Percentiles rank a stretch among this genome's conserved stretches.
These are phyloP conservation scores for Aquatica leii DNA, from an alignment of 2,888 invertebrate species.

Conservation along the genomic window DNA sequence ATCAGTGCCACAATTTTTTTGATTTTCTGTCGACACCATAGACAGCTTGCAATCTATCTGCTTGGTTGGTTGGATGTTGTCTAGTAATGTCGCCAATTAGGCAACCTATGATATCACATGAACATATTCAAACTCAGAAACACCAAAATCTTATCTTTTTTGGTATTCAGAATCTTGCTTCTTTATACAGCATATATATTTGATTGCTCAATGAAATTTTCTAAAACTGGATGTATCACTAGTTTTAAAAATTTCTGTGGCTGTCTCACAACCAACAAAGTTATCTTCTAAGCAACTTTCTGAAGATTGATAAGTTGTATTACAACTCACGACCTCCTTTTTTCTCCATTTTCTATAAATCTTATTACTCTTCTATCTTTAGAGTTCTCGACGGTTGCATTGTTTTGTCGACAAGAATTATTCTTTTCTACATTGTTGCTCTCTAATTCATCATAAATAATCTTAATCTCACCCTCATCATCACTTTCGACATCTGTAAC, in stretches of 20 bases:
- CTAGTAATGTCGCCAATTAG: too few relatives aligned
- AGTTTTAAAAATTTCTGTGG: not conserved
- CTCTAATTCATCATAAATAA: not conserved
- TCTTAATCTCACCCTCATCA: not conserved
- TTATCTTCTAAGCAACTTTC: too few relatives aligned
- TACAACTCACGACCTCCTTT: too few relatives aligned
- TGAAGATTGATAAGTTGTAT: not conserved
- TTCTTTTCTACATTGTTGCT: too few relatives aligned
- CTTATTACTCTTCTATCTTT: not conserved
- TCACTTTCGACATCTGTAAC: not conserved
- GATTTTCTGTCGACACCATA: not conserved
- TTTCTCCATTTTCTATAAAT: too few relatives aligned
- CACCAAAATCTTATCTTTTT: too few relatives aligned
- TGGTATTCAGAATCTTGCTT: too few relatives aligned
- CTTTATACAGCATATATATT: not conserved
- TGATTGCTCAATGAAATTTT: not conserved
- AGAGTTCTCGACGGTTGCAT: not conserved
- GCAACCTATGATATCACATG: too few relatives aligned
- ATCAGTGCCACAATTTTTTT: conserved; percentile 3
- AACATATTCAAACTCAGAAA: too few relatives aligned
- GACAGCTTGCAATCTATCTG: not conserved
- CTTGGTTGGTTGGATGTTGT: not conserved
- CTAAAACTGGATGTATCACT: not conserved
- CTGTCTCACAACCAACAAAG: not conserved
- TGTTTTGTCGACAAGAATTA: not conserved